Evolutionary conservation across 2,113 vertebrate genomes (phyloP), one percentile per base, ranked within the genome.

Genomic region (Calidris pugnax): DNA sequence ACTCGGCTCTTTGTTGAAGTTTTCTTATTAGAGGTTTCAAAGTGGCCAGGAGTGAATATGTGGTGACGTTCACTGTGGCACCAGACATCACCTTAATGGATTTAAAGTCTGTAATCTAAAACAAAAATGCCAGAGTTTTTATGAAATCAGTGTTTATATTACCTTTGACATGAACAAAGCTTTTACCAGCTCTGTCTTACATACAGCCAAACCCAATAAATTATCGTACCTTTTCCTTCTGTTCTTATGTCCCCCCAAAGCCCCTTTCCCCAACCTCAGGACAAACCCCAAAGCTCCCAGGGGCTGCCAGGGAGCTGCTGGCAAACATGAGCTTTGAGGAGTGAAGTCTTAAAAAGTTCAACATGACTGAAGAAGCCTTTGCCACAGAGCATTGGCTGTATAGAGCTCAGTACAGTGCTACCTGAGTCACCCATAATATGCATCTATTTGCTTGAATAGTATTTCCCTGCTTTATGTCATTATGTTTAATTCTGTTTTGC

Each of bases 401-500:
- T 12, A 1, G 24, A 60, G 53, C 24, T 78, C 14, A 15, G 6
- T 10, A 5, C 15, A n/a, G 63, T 10, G 59, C 56, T 84, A 10
- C 82, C 60, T 18, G 11, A 32, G 23, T 56, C 59, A 41, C 83
- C 59, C 66, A 3, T 18, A 75, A n/a, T 22, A 21, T 10, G 22
- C 51, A 37, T 74, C 51, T 85, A 0, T 75, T 79, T 86, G 66
- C 68, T 89, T 80, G 84, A 83, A 15, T 74, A 68, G 6, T 17
- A 53, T 71, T 89, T 76, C 47, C 15, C 18, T 92, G 53, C 64
- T 68, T 72, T 82, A 28, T 77, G 41, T 67, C 30, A 4, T 37
- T 45, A 32, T 51, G 28, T 75, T 90, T 84, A 90, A 82, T 91
- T 88, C 83, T 82, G 21, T 43, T 85, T 64, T 37, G 37, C 75